These are phyloP conservation scores for Chloropsis hardwickii DNA, from an alignment of 2,113 vertebrate species.

Conservation along the genomic window DNA sequence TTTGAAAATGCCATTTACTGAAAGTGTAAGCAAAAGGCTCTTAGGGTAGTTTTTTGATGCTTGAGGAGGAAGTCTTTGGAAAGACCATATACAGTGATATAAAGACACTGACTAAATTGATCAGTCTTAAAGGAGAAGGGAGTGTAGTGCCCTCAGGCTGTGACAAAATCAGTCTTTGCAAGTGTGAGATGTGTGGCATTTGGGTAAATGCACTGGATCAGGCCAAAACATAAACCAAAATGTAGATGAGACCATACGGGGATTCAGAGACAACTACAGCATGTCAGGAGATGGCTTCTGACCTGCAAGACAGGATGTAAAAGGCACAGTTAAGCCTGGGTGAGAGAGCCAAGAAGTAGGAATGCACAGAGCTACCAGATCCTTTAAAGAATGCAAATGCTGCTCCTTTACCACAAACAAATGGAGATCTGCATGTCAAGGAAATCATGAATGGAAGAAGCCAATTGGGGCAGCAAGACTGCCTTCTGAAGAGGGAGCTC, in stretches of 20 bases:
- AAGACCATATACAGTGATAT: background rate
- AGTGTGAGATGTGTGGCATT: background rate
- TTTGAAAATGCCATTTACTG: background rate
- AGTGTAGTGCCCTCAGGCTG: background rate
- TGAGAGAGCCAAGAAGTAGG: background rate
- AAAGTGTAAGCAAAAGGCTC: background rate
- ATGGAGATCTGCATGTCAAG: background rate
- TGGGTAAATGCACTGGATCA: background rate
- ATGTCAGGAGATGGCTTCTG: background rate
- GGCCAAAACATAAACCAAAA: background rate
- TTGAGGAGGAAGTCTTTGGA: background rate
- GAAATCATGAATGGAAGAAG: accelerated
- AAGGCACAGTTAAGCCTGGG: background rate
- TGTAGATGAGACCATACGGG: background rate
- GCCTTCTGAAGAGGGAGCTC: background rate
- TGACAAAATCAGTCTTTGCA: background rate
- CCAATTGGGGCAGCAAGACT: background rate
- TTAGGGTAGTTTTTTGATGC: background rate
- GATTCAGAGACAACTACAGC: background rate
- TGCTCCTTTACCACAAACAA: background rate
- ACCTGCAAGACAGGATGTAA: background rate
- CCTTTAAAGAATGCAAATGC: background rate
- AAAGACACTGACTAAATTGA: background rate
- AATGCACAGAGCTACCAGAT: background rate
- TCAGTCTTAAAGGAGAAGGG: background rate